Evolutionary conservation across 2,797 vertebrate genomes (phyloP).

Genomic region (Semotilus atromaculatus): DNA sequence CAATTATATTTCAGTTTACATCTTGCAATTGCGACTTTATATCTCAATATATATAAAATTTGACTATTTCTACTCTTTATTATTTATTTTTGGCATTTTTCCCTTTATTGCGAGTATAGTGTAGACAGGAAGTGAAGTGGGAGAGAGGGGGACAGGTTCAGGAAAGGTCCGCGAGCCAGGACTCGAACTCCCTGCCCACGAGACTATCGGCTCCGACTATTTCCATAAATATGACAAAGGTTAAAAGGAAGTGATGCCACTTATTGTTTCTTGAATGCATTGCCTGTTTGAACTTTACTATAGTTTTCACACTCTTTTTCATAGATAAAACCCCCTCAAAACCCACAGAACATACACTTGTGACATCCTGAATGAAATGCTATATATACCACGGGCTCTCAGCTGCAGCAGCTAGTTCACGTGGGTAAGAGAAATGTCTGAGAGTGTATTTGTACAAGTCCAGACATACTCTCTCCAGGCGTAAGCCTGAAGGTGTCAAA

Average conservation of each 20-base stretch:
- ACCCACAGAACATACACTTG: neutral
- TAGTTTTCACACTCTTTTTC: neutral
- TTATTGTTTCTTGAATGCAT: neutral
- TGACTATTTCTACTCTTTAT: neutral
- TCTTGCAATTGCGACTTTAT: neutral
- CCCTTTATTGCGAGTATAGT: neutral
- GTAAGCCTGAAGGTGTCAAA: conserved; percentile 27
- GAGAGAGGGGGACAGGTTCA: neutral
- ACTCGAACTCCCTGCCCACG: neutral
- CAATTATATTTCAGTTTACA: neutral
- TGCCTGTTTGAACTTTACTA: conserved; percentile 13
- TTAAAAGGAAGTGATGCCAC: neutral
- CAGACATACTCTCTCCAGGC: neutral
- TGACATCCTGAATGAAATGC: neutral
- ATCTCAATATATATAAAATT: neutral
- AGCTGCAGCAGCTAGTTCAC: neutral
- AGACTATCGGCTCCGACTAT: neutral
- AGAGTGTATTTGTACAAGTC: neutral
- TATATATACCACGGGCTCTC: neutral
- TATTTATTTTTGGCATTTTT: neutral
- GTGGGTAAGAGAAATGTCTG: neutral
- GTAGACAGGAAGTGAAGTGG: neutral
- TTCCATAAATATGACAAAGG: neutral
- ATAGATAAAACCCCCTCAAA: neutral
- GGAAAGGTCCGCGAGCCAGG: neutral